Evolutionary conservation across 1,140 invertebrate genomes (phyloP), one percentile per base, ranked within the genome.

Genomic region (Acromyrmex echinatior): DNA sequence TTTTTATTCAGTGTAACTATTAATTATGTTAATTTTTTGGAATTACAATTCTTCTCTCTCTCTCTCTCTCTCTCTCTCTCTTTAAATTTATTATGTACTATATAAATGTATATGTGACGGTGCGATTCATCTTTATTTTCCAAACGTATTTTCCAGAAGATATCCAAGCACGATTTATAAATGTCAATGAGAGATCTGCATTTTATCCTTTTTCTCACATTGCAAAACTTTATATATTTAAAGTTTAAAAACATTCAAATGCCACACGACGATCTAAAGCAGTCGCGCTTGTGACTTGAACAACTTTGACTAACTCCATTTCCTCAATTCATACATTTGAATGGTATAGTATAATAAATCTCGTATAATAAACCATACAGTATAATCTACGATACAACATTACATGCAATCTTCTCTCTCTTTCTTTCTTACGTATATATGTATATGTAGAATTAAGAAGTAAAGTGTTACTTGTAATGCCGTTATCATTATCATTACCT

Each of bases 211-310:
- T 76, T 76, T 60, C 73, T 76, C 53, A 60, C n/a, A 12, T 76
- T 39, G 14, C 74, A 18, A 16, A 77, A 45, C 74, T 60, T 31
- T 31, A 31, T 31, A 31, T 60, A 60, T 60, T 77, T 25, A 76
- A 76, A 76, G 53, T 76, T 76, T 53, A 62, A 25, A 16, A 77
- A 21, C 31, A 77, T 77, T 77, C 35, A 62, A 76, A 45, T 62
- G 35, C 60, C 56, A 76, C 63, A 65, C 65, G 65, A 45, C 39
- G n/a, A 10, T 68, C 65, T 28, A 77, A 77, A 77, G 70, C 25
- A 51, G 56, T 62, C 9, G 35, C 35, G 35, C 56, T 77, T 45
- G 56, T 16, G 21, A 39, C 31, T 76, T 18, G 18, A 31, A 76
- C 39, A 70, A 70, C 39, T 70, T 49, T 16, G 45, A 9, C 66